A percentile compares a stretch with the other conserved stretches of the same genome.
Evolutionary conservation across 2,113 vertebrate genomes (phyloP).

Genomic region (Nothoprocta perdicaria): DNA sequence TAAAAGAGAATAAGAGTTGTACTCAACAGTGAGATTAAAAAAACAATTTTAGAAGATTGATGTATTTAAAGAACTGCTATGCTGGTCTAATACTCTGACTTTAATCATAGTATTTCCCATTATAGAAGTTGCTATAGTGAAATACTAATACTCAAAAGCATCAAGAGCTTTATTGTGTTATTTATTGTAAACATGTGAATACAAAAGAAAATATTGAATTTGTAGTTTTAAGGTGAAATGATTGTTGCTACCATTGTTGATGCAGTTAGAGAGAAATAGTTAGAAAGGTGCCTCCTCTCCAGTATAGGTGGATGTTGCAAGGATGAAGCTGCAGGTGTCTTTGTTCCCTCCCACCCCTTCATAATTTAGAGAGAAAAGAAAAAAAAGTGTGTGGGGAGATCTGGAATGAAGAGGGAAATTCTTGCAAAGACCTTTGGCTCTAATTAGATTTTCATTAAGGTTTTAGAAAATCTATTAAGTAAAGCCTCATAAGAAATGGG

Average conservation of each 20-base stretch:
- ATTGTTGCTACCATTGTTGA: background rate
- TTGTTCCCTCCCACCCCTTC: background rate
- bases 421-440: slow-evolving; percentile 33
- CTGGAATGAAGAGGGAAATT: background rate
- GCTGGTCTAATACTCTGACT: background rate
- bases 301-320: too few species aligned
- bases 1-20: background rate
- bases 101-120: background rate
- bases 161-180: background rate
- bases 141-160: background rate
- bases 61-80: background rate
- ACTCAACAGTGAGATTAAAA: background rate
- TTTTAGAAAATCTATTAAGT: slow-evolving; percentile 62
- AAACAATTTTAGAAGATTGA: background rate
- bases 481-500: slow-evolving; percentile 46
- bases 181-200: background rate
- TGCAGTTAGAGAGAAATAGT: background rate
- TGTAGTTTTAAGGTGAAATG: background rate
- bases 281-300: background rate
- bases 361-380: slow-evolving; percentile 12
- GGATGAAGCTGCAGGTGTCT: background rate
- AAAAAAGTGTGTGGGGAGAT: too few species aligned
- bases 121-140: background rate
- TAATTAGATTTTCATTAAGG: slow-evolving; percentile 68
- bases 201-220: background rate